Conservation (phyloP, 1,140 invertebrate genomes). For the Ylistrum balloti region DNA sequence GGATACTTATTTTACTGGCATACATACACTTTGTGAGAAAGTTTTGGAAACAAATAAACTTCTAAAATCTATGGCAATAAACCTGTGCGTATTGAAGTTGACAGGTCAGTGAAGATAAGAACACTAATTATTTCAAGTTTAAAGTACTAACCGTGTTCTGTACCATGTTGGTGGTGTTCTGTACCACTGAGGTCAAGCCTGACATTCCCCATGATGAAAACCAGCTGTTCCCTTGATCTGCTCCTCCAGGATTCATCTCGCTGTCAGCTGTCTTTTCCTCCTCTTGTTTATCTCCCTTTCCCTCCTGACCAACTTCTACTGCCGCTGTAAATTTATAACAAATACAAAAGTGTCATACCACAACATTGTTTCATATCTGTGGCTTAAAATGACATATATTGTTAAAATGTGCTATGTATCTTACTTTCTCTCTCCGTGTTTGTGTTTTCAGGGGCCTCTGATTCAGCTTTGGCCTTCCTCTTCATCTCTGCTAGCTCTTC, state of each 20-base stretch:
- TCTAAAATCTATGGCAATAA: neutral
- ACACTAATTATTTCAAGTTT: neutral
- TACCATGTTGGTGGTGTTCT: constrained; percentile 76
- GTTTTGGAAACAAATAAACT: too few relatives aligned
- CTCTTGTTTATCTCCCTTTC: constrained; percentile 49
- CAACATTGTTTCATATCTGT: neutral
- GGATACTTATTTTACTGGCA: too few relatives aligned
- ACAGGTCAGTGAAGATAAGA: neutral
- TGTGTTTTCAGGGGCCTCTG: neutral
- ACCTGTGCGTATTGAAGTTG: neutral
- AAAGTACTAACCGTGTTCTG: constrained; percentile 53
- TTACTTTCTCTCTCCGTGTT: neutral
- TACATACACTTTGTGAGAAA: too few relatives aligned
- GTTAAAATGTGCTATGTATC: neutral
- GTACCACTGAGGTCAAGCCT: constrained; percentile 56
- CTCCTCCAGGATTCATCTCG: constrained; percentile 46
- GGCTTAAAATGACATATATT: neutral
- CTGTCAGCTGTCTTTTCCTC: constrained; percentile 46
- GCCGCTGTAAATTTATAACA: neutral
- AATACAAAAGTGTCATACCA: too few relatives aligned
- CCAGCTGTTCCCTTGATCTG: constrained; percentile 67
- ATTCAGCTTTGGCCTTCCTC: neutral
- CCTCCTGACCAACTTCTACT: constrained; percentile 42
- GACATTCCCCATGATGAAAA: constrained; percentile 78
- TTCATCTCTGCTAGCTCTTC: constrained; percentile 87